phyloP scores from a whole-genome alignment of 2,113 vertebrate genomes.

The Ammospiza caudacuta region DNA sequence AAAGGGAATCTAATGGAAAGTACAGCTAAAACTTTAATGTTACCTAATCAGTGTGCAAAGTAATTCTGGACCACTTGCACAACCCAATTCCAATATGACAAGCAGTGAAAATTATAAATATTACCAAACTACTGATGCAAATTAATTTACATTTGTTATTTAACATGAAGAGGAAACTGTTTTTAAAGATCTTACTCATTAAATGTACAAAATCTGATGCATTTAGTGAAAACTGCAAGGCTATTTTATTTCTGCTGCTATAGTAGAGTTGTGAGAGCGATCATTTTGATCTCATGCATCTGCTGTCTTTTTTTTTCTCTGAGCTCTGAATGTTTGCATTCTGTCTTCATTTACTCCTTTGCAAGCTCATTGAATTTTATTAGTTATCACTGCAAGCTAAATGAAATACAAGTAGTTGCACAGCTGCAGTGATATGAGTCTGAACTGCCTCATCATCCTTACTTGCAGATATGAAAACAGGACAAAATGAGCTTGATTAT shows the following conservation, averaged over 20 bases:
- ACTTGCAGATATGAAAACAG: background rate
- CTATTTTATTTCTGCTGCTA: background rate
- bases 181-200: background rate
- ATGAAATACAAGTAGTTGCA: constrained; percentile 4
- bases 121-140: background rate
- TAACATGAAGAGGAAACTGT: background rate
- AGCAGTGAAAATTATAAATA: background rate
- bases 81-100: background rate
- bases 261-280: background rate
- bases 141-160: background rate
- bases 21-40: background rate
- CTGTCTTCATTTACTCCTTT: constrained; percentile 5
- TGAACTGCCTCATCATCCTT: constrained; percentile 8
- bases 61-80: background rate
- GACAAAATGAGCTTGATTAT: background rate
- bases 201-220: background rate
- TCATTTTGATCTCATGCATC: background rate
- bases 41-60: background rate
- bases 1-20: background rate
- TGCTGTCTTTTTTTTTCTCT: background rate
- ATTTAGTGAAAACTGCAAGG: background rate
- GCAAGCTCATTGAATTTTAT: constrained; percentile 23
- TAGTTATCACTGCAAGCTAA: constrained; percentile 17
- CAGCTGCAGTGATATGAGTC: constrained; percentile 8
- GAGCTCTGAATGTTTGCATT: constrained; percentile 1